These are phyloP conservation scores for Cecropterus lyciades DNA, from an alignment of 1,140 invertebrate genomes.

Conservation along the genomic window DNA sequence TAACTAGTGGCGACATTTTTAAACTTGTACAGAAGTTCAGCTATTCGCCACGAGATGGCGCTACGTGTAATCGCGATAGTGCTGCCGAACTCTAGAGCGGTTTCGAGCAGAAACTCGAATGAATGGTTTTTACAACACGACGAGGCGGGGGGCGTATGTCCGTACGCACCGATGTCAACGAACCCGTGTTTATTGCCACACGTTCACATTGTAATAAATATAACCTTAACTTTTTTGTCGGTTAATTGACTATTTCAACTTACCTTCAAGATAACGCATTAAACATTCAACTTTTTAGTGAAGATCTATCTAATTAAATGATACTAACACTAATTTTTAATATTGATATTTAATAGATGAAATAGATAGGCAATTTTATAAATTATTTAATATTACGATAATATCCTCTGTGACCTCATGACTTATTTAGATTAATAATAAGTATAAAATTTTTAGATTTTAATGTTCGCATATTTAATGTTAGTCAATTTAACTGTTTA, in stretches of 20 bases:
- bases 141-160: conserved; percentile 56
- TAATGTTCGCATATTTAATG: too few relatives aligned
- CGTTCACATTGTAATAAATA: conserved; percentile 42
- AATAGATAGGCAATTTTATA: too few relatives aligned
- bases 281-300: conserved; percentile 4
- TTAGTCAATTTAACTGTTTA: too few relatives aligned
- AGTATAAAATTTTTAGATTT: too few relatives aligned
- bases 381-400: too few relatives aligned
- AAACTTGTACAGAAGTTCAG: conserved; percentile 50
- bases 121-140: conserved; percentile 73
- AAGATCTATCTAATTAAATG: too few relatives aligned
- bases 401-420: too few relatives aligned
- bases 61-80: conserved; percentile 34
- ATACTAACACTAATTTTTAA: too few relatives aligned
- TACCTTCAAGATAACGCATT: conserved; percentile 14
- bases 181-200: conserved; percentile 63
- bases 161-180: conserved; percentile 72
- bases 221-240: conserved; percentile 30
- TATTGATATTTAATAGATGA: too few relatives aligned
- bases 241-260: conserved; percentile 24
- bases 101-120: conserved; percentile 46
- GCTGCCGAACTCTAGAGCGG: conserved; percentile 14
- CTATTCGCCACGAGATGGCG: conserved; percentile 75
- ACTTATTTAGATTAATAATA: too few relatives aligned
- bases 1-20: conserved; percentile 53